Conservation (phyloP, 2,888 invertebrate genomes). For the Andrena marginata region DNA sequence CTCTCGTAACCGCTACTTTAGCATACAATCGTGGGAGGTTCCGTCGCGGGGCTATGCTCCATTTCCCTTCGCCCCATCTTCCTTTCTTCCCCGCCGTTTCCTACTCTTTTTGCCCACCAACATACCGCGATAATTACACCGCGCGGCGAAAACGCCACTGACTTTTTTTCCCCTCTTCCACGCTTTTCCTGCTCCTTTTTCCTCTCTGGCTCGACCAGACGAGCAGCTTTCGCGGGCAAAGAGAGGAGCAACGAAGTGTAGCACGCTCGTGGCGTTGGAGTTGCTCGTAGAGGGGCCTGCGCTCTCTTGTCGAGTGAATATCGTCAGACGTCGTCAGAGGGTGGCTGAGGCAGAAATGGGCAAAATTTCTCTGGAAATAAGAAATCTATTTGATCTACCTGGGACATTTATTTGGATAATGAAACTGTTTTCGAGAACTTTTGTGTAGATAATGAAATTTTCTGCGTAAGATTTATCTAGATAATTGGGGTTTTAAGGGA, state of each 20-base stretch:
- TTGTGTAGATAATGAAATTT: too few relatives aligned
- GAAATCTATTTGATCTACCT: too few relatives aligned
- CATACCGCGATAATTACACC: slow-evolving; percentile 43
- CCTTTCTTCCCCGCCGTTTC: slow-evolving; percentile 19
- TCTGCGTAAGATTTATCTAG: too few relatives aligned
- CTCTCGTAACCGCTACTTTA: slow-evolving; percentile 64
- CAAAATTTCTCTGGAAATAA: too few relatives aligned
- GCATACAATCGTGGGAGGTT: slow-evolving; percentile 78
- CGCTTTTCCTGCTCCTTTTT: slow-evolving; percentile 21
- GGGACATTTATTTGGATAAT: too few relatives aligned
- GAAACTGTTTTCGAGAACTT: too few relatives aligned
- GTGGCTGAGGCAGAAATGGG: background rate
- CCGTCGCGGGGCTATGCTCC: slow-evolving; percentile 70
- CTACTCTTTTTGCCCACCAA: slow-evolving; percentile 6
- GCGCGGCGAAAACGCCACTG: slow-evolving; percentile 29
- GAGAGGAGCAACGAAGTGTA: slow-evolving; percentile 3
- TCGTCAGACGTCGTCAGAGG: slow-evolving; percentile 46
- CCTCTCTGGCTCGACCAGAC: slow-evolving; percentile 14
- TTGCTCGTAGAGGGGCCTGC: background rate
- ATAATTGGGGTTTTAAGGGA: too few relatives aligned
- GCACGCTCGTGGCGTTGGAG: slow-evolving; percentile 1
- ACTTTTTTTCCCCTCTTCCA: slow-evolving; percentile 3
- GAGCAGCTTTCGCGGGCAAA: slow-evolving; percentile 47
- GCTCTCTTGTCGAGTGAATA: slow-evolving; percentile 33
- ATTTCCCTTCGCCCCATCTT: slow-evolving; percentile 67